Evolutionary conservation across 2,113 vertebrate species (phyloP), one percentile per base, ranked within the genome.

Genomic region (Oreochromis aureus): DNA sequence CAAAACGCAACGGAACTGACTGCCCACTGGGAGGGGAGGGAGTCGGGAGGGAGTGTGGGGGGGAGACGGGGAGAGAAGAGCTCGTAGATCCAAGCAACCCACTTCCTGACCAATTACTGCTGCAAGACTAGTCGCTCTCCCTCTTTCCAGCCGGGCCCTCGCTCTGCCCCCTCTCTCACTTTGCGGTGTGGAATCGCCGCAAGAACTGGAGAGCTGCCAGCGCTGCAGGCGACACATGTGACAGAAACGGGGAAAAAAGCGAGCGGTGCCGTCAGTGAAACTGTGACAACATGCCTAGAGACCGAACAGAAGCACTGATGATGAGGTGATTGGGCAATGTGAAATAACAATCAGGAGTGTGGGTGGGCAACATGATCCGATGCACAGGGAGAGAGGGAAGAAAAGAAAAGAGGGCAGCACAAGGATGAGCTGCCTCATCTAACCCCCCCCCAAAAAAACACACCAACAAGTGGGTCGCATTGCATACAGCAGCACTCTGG

Each of bases 91-190:
- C 80, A 92, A 93, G 92, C 88, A 94, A 92, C 92, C 93, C 89
- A 94, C 93, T 95, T 95, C 94, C 94, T 95, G 94, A 92, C 90
- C 93, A 94, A 95, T 95, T 96, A 95, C 91, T 94, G 94, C 92
- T 89, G 94, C 92, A 88, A 91, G 93, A 94, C 92, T 87, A 63
- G 78, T 71, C 89, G 66, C 92, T 78, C 84, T 82, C 71, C 53
- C 54, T 32, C 56, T 73, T 58, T 79, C 59, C 92, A 51, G 83
- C 86, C 54, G 8, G 63, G 44, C 79, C 87, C 79, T 69, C 8
- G 36, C 84, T 86, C 85, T 30, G 51, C 81, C 66, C 59, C 48
- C 89, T 89, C 82, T 80, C 89, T 87, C 81, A n/a, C 88, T 88
- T 27, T 80, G 82, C 78, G 6, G 69, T 59, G 89, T 53, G 83